phyloP scores from a whole-genome alignment of 2,113 vertebrate genomes.

The Athene noctua region DNA sequence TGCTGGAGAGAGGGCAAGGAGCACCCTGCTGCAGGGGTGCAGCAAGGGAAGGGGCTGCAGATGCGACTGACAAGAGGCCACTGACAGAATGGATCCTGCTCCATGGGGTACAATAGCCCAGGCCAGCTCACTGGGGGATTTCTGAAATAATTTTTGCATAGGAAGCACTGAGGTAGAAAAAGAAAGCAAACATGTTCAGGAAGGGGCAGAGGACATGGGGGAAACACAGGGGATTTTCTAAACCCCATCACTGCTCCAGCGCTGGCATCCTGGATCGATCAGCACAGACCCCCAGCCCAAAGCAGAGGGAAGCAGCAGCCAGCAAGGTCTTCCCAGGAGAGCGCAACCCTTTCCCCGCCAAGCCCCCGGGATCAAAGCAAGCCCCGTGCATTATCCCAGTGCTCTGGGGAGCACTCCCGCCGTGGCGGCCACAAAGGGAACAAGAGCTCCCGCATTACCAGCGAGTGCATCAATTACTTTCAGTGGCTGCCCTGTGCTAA shows the following conservation, averaged over 20 bases:
- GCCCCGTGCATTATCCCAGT: neutral
- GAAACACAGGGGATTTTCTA: neutral
- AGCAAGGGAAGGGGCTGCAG: neutral
- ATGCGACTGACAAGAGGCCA: neutral
- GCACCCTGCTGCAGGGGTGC: rapidly evolving
- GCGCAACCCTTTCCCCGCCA: neutral
- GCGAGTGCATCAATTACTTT: slow-evolving; percentile 62
- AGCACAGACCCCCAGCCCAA: neutral
- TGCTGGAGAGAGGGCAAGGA: neutral
- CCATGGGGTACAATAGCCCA: neutral
- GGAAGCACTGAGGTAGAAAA: neutral
- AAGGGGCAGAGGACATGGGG: neutral
- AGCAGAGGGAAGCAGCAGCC: neutral
- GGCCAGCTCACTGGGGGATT: neutral
- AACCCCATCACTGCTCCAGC: neutral
- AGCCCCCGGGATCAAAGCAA: slow-evolving; percentile 19
- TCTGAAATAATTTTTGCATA: neutral
- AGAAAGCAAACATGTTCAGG: neutral
- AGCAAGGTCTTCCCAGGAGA: neutral
- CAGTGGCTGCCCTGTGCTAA: slow-evolving; percentile 58
- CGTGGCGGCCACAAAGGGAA: slow-evolving; percentile 29
- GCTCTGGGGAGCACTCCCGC: slow-evolving; percentile 23
- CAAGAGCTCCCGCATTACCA: slow-evolving; percentile 54
- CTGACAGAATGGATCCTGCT: neutral
- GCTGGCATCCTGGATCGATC: rapidly evolving